Evolutionary conservation across 2,888 invertebrate genomes (phyloP), one percentile per base, ranked within the genome.

Genomic region (Leptinotarsa haldemani): DNA sequence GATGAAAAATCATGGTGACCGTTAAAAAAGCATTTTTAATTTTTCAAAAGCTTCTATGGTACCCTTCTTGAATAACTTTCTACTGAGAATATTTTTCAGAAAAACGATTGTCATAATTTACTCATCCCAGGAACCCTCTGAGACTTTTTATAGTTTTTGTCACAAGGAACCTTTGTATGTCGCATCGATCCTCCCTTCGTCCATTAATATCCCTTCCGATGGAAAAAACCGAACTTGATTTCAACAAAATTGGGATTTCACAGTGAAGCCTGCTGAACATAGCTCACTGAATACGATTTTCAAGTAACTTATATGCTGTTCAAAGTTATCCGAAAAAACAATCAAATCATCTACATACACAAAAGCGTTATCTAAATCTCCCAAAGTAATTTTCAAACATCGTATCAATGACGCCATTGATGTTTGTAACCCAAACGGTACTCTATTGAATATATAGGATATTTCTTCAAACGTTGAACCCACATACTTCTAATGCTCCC

Each of bases 21-120:
- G 22, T 52, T 48, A 70, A 65, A 74, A 70, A 74, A 13, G 52
- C 65, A 20, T 48, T 16, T 52, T 75, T 75, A 9, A 73, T 16
- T 66, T 40, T 7, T 63, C 20, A 70, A 63, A 63, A 0, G 63
- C 73, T 3, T 65, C 47, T 3, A 63, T 22, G 12, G 7, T 16
- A 25, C 65, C 53, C 46, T 75, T 75, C 67, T 58, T 69, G 46
- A 77, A 67, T 22, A 73, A 50, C 1, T 50, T n/a, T 15, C 15
- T 46, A 16, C 20, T 64, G 30, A 3, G 46, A 25, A 16, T 64
- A 46, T 40, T 64, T 64, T 16, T 46, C 20, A 40, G 46, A 64
- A 46, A 64, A 22, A 7, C 64, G 64, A 16, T 18, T 13, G n/a
- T 64, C 64, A 30, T 64, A 30, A 4, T 64, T 46, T 9, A 30